Conservation (phyloP, 2,888 invertebrate genomes). For the Drosophila ezoana region DNA sequence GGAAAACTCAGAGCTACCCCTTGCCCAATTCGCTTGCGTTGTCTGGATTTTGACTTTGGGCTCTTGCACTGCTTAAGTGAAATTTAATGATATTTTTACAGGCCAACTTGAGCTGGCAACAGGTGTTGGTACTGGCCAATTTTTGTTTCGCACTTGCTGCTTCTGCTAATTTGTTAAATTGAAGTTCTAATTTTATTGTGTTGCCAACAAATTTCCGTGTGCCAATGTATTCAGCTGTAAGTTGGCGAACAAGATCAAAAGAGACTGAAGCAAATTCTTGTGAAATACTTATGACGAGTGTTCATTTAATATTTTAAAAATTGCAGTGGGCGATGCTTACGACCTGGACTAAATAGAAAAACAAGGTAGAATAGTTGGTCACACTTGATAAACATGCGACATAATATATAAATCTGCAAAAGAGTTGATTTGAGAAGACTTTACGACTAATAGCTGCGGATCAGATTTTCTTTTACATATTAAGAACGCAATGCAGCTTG, state of each 20-base stretch:
- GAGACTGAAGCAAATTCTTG: not conserved
- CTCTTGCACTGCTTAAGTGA: constrained; percentile 67
- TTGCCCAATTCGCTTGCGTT: constrained; percentile 10
- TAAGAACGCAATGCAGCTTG: no score
- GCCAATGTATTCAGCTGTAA: constrained; percentile 19
- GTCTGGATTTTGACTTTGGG: constrained; percentile 43
- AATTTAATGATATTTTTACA: constrained; percentile 73
- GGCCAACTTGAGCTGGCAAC: constrained; percentile 56
- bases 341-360: constrained; percentile 24
- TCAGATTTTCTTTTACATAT: no score
- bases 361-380: not conserved
- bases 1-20: constrained; percentile 9
- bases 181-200: constrained; percentile 61
- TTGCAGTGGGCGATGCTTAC: constrained; percentile 29
- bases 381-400: not conserved
- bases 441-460: no score
- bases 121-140: constrained; percentile 55
- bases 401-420: not conserved
- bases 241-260: not conserved
- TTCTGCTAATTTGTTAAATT: constrained; percentile 65
- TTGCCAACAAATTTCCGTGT: constrained; percentile 22
- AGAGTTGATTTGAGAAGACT: no score
- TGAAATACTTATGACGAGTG: not conserved
- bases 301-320: constrained; percentile 12
- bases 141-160: constrained; percentile 32